These are phyloP conservation scores for Brachyopa scutellaris DNA, from an alignment of 2,888 invertebrate species.

Conservation along the genomic window DNA sequence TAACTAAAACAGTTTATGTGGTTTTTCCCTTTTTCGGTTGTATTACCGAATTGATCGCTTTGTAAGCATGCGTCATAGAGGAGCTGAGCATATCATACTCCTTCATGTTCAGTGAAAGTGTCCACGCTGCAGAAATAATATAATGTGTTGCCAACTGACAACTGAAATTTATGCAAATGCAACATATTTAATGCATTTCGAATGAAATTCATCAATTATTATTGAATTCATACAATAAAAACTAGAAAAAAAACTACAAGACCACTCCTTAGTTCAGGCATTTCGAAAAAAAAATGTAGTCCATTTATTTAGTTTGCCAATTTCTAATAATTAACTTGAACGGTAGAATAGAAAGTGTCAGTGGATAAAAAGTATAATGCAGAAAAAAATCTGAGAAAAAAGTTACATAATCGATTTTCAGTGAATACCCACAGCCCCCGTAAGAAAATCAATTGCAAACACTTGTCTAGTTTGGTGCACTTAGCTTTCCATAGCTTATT, in stretches of 20 bases:
- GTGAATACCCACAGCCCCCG: background rate
- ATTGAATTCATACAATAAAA: background rate
- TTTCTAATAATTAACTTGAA: background rate
- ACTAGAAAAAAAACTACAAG: background rate
- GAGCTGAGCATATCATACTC: background rate
- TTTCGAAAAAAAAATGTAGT: background rate
- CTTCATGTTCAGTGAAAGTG: slow-evolving; percentile 1
- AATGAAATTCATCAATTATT: background rate
- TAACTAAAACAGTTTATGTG: background rate
- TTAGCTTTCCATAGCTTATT: background rate
- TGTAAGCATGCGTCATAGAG: slow-evolving; percentile 14
- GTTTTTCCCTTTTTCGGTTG: slow-evolving; percentile 10
- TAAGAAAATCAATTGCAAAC: slow-evolving; percentile 25
- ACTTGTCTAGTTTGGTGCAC: background rate
- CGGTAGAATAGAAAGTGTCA: background rate
- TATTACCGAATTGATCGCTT: slow-evolving; percentile 14
- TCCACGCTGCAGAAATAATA: background rate
- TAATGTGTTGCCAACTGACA: background rate
- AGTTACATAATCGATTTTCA: slow-evolving; percentile 52
- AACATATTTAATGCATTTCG: background rate
- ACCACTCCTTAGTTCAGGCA: slow-evolving; percentile 8
- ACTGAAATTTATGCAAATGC: background rate
- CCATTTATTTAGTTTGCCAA: no score
- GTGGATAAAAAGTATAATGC: background rate
- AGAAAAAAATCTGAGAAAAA: background rate